Base-by-base conservation (phyloP, 2,888 invertebrate genomes). In the Therioaphis trifolii region DNA sequence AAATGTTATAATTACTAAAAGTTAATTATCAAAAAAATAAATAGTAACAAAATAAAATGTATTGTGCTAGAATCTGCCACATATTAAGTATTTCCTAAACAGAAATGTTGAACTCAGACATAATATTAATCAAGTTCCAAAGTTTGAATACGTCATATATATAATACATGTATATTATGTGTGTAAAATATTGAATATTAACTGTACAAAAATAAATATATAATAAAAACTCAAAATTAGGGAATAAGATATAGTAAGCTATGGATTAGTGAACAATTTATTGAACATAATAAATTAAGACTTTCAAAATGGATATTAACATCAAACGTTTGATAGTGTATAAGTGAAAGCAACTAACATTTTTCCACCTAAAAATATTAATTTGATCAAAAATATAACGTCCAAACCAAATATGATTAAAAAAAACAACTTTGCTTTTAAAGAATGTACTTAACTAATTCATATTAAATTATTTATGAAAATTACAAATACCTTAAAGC, bases 131-230 rank as follows among this genome's bases (percentile, higher is more conserved):
- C 46, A 35, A 52, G 29, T 46, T 77, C 29, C 49, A 61, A 14
- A 77, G 49, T n/a, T 24, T 66, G 27, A 66, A 68, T 76, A 69
- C n/a, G 55, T 79, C 24, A 69, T 75, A 40, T 14, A 75, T 58
- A 58, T 21, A 24, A 5, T 21, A 55, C 52, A 1, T 24, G 12
- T 46, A 69, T 69, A n/a, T n/a, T n/a, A 69, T 69, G 40, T 40
- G 9, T 69, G 4, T 12, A 24, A 21, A 49, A 66, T 72, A 71
- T 79, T 43, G 46, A 80, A 18, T 61, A 72, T 46, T 80, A 72
- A 29, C 18, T 61, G 49, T 80, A 80, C 49, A 74, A 82, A 63
- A 82, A 82, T 82, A 74, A 63, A 82, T 72, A 46, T 71, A 61
- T 74, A 58, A 29, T 72, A 71, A 46, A 79, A 80, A 72, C 61